Evolutionary conservation across 2,113 vertebrate genomes (phyloP).

Genomic region (Nerophis lumbriciformis): DNA sequence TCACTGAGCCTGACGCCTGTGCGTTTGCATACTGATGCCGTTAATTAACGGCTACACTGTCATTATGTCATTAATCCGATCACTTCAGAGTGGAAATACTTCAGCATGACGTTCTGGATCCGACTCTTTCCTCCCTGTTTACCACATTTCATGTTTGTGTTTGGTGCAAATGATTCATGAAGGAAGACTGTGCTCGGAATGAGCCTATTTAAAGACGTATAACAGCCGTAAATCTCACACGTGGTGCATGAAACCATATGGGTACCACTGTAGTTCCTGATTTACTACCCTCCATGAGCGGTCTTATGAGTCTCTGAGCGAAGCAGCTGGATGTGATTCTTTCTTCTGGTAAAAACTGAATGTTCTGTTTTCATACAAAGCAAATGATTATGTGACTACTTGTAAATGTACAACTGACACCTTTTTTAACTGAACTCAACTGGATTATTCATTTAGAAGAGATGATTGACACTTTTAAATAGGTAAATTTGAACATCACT

Average conservation of each 20-base stretch:
- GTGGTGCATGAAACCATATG: neutral
- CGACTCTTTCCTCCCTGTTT: conserved; percentile 26
- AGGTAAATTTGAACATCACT: conserved; percentile 1
- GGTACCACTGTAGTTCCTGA: neutral
- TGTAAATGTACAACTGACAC: neutral
- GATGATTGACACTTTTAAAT: neutral
- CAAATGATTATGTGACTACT: conserved; percentile 3
- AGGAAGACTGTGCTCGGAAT: neutral
- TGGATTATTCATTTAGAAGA: neutral
- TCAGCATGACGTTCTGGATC: conserved; percentile 19
- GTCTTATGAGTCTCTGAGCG: neutral
- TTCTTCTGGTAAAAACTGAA: neutral
- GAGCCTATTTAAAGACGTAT: too few species aligned
- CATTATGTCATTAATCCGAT: conserved; percentile 62
- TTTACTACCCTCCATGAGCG: neutral
- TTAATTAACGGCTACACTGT: conserved; percentile 58
- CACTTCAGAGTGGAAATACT: conserved; percentile 45
- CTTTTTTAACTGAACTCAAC: neutral
- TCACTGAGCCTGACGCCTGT: conserved; percentile 34
- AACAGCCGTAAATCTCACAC: neutral
- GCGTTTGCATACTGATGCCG: conserved; percentile 67
- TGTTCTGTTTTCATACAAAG: neutral
- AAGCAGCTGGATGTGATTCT: neutral
- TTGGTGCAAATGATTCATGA: neutral
- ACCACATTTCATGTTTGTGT: conserved; percentile 5